Evolutionary conservation across 2,888 invertebrate species (phyloP), one percentile per base, ranked within the genome.

Genomic region (Chloromyia formosa): DNA sequence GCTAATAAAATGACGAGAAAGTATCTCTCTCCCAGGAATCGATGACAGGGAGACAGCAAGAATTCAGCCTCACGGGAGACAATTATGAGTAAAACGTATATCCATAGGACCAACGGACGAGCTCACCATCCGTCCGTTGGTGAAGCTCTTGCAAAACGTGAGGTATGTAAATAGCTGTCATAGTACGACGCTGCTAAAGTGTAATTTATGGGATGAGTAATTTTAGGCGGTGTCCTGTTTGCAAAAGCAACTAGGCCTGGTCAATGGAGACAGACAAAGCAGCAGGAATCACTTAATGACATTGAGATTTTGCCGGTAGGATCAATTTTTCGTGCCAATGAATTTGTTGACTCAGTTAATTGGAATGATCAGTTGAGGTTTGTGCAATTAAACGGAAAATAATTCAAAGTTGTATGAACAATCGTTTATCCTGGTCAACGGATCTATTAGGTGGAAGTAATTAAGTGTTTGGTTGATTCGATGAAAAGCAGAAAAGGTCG

Each of bases 251-350:
- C 49, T 49, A 10, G 5, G 49, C 42, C 42, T 3, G 49, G 49
- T n/a, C 49, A 49, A n/a, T 12, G 49, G 62, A 27, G 60, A 60
- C 60, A 27, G 23, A 60, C 22, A 35, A 35, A 35, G 27, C 3
- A 49, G 49, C 12, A 40, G 35, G 49, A 66, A 66, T 66, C 49
- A 66, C 66, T 66, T 66, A 66, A 66, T 66, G 66, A 66, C 66
- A 66, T 66, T 23, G 49, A 66, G 27, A 35, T 35, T 35, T 7
- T 20, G 42, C 45, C 45, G 66, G 10, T 45, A 7, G 49, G 20
- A 66, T 66, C 66, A 22, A 66, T 66, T 49, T 66, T 66, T 45
- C 66, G 45, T 66, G 49, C 49, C 49, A 66, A 66, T 49, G 49
- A 66, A 35, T 66, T 49, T 66, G 45, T 66, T 66, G 42, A 27